A percentile compares a stretch with the other conserved stretches of the same genome.
phyloP scores from a whole-genome alignment of 2,797 vertebrate genomes.

The Ibycter americanus region DNA sequence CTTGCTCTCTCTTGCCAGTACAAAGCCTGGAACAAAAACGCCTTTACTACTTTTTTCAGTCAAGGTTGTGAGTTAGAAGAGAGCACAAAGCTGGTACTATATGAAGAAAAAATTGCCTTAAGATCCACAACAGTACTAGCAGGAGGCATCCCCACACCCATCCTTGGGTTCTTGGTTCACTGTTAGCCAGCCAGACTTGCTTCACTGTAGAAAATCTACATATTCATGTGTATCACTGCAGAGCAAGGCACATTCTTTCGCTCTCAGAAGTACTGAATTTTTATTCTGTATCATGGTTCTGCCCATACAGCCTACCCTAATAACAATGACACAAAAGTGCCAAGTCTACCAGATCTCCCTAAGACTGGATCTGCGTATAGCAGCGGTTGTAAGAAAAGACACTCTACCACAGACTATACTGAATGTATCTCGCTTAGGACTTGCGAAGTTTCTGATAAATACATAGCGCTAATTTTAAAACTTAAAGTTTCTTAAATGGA shows the following conservation, averaged over 20 bases:
- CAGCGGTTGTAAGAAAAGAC: neutral
- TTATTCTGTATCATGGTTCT: neutral
- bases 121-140: neutral
- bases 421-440: neutral
- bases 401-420: neutral
- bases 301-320: rapidly evolving
- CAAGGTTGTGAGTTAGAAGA: neutral
- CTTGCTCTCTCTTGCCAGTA: neutral
- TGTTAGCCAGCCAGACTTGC: neutral
- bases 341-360: neutral
- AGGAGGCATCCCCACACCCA: neutral
- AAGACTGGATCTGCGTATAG: neutral
- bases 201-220: rapidly evolving
- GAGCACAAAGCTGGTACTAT: neutral
- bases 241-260: neutral
- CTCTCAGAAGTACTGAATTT: neutral
- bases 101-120: rapidly evolving
- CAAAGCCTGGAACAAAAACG: neutral
- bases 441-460: neutral
- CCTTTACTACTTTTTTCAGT: neutral
- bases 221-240: rapidly evolving
- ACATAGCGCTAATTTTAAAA: neutral
- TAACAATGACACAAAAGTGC: rapidly evolving
- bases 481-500: neutral
- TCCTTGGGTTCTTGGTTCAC: neutral